Percentiles rank a stretch among this genome's conserved stretches.
Conservation (phyloP, 2,797 vertebrate genomes). For the Odontamblyopus lacepedii region DNA sequence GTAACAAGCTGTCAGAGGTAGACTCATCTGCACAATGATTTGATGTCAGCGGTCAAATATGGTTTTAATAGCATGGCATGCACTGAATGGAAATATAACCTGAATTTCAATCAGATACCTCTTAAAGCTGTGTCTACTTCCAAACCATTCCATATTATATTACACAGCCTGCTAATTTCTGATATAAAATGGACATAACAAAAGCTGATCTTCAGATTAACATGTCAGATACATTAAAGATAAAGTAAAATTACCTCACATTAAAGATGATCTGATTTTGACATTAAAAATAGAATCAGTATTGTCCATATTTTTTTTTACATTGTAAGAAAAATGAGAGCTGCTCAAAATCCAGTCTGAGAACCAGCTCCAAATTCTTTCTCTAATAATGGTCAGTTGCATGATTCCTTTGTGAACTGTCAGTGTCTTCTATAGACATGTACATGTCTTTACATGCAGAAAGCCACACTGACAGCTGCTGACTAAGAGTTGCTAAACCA, state of each 20-base stretch:
- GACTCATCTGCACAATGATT: conserved; percentile 19
- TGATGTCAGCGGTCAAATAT: conserved; percentile 30
- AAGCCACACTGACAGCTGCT: conserved; percentile 25
- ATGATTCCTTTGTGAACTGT: not conserved
- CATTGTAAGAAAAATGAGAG: no score
- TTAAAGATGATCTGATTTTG: not conserved
- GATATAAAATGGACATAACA: not conserved
- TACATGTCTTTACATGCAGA: conserved; percentile 17
- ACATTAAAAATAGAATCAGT: no score
- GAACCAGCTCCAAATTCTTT: not conserved
- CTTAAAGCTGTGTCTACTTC: not conserved
- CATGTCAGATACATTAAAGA: not conserved
- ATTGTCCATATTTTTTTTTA: no score
- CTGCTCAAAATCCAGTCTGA: not conserved
- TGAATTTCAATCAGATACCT: not conserved
- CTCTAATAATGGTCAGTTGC: not conserved
- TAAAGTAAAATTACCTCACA: not conserved
- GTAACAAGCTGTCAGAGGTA: conserved; percentile 19
- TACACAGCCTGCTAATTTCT: not conserved
- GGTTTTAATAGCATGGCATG: conserved; percentile 9
- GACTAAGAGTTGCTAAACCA: conserved; percentile 36
- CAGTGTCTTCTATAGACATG: conserved; percentile 1
- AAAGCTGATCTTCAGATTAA: not conserved
- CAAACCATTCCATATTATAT: not conserved
- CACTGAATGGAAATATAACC: not conserved